Percentiles rank a stretch among this genome's conserved stretches.
phyloP scores from a whole-genome alignment of 1,140 invertebrate species.

The Colletes gigas region DNA sequence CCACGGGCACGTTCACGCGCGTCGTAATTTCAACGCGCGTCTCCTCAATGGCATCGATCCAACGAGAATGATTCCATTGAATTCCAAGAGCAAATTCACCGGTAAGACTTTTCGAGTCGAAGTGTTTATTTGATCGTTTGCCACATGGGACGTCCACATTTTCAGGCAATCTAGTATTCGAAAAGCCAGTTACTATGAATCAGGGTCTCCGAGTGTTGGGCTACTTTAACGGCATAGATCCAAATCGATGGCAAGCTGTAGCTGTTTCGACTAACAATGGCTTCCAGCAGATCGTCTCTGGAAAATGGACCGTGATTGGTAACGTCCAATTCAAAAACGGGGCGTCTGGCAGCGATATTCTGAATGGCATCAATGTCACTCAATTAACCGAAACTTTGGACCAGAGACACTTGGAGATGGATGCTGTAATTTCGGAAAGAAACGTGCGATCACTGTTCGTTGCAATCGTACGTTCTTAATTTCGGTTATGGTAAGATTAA shows the following conservation, averaged over 20 bases:
- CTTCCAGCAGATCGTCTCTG: slow-evolving; percentile 65
- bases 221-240: slow-evolving; percentile 69
- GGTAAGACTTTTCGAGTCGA: slow-evolving; percentile 43
- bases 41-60: slow-evolving; percentile 66
- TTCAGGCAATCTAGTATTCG: slow-evolving; percentile 71
- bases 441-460: slow-evolving; percentile 53
- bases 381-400: slow-evolving; percentile 61
- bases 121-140: not conserved
- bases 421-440: slow-evolving; percentile 53
- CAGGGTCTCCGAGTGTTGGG: slow-evolving; percentile 60
- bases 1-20: slow-evolving; percentile 52
- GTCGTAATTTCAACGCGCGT: slow-evolving; percentile 58
- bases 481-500: slow-evolving; percentile 5
- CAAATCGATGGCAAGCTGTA: slow-evolving; percentile 68
- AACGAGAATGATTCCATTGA: slow-evolving; percentile 52
- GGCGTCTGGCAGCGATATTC: slow-evolving; percentile 61
- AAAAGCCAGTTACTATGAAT: slow-evolving; percentile 67
- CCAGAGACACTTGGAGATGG: slow-evolving; percentile 54
- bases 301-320: slow-evolving; percentile 70
- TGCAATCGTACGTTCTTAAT: no score
- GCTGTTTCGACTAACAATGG: slow-evolving; percentile 58
- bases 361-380: slow-evolving; percentile 71
- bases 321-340: slow-evolving; percentile 71
- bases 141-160: slow-evolving; percentile 5
- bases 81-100: slow-evolving; percentile 39